phyloP scores from a whole-genome alignment of 2,797 vertebrate genomes.

The Salarias fasciatus region DNA sequence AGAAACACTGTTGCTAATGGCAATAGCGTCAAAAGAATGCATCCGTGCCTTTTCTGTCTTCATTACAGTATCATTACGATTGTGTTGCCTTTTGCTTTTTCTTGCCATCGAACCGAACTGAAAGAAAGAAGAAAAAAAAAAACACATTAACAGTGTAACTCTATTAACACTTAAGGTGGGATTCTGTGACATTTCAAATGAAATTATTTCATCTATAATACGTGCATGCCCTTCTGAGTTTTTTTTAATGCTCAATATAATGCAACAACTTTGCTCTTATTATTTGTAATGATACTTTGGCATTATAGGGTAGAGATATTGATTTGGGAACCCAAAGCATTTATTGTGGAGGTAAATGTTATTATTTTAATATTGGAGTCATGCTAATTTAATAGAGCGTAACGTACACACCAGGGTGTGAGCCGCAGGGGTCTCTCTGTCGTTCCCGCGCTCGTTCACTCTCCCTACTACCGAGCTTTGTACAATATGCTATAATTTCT shows the following conservation, averaged over 20 bases:
- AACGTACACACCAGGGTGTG: constrained; percentile 73
- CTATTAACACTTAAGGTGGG: constrained; percentile 80
- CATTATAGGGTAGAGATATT: constrained; percentile 82
- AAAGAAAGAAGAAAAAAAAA: constrained; percentile 31
- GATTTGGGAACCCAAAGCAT: constrained; percentile 83
- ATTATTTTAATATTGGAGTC: constrained; percentile 86
- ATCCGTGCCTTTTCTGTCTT: constrained; percentile 32
- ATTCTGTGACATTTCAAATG: constrained; percentile 85
- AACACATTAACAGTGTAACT: constrained; percentile 75
- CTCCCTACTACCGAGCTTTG: constrained; percentile 37
- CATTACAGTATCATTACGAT: constrained; percentile 49
- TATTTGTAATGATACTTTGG: constrained; percentile 85
- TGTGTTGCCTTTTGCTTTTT: constrained; percentile 49
- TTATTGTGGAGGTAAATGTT: constrained; percentile 85
- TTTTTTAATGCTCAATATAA: constrained; percentile 77
- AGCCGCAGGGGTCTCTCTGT: constrained; percentile 71
- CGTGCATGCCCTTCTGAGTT: constrained; percentile 73
- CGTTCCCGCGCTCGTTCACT: constrained; percentile 23
- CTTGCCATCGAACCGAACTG: constrained; percentile 29
- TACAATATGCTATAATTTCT: constrained; percentile 53
- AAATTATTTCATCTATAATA: constrained; percentile 85
- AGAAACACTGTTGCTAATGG: constrained; percentile 44
- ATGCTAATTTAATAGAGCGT: constrained; percentile 82
- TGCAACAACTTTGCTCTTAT: constrained; percentile 82
- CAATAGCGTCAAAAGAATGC: constrained; percentile 38